Base-by-base conservation (phyloP, 23 tunicate genomes). In the Clavelina lepadiformis region DNA sequence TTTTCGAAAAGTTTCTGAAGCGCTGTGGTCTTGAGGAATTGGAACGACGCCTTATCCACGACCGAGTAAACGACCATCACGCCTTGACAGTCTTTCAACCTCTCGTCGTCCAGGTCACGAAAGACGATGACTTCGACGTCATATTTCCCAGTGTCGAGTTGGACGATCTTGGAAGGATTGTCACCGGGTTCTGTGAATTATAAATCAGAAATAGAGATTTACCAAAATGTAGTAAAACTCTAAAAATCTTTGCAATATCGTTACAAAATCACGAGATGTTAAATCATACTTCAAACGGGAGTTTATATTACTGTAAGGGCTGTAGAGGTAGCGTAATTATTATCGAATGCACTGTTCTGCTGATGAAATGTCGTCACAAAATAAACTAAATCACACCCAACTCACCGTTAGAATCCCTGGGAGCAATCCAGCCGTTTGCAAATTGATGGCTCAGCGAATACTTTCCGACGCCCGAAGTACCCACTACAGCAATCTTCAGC, bases 391-490 rank as follows among this genome's bases (percentile, higher is more conserved):
- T n/a, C n/a, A n/a, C n/a, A n/a, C n/a, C n/a, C n/a, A n/a, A n/a
- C 66, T 45, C 25, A 81, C 80, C 68, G 51, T 77, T 68, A 3
- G 23, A 51, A 20, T 77, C 80, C 38, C 58, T 86, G 22, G 85
- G 85, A 37, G 83, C 69, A 5, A 86, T 86, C 95, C 95, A 86
- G 2, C 95, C 95, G 7, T 86, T 86, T 4, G 77, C 77, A 57
- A 33, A 86, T 38, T 86, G 95, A 13, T 86, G 80, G 21, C 85
- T 37, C n/a, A 86, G 74, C 36, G 95, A 78, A 72, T 86, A 86
- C 57, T 86, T 86, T 34, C 95, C 95, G 24, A 86, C 95, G 3
- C 46, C 30, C 34, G 59, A 31, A 15, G 58, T 65, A 15, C 95
- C 95, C 19, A 86, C 59, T 6, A 86, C 25, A 5, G 53, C 66